Conservation (phyloP, 1,140 invertebrate species). For the Schlechtendalia chinensis region DNA sequence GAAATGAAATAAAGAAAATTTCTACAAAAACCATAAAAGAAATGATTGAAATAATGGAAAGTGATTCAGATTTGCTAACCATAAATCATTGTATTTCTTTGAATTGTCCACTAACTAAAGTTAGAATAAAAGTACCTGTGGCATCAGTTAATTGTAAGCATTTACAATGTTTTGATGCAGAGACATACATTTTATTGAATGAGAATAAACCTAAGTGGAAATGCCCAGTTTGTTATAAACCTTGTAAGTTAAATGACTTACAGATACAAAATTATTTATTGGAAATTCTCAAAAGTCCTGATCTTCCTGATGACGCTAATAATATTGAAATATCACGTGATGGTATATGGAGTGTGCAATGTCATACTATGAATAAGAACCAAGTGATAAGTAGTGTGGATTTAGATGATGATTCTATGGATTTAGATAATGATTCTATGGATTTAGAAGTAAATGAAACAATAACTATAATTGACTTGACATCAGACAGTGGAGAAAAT, state of each 20-base stretch:
- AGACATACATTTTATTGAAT: slow-evolving; percentile 95
- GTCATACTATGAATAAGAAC: too few species aligned
- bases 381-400: too few species aligned
- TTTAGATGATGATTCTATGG: too few species aligned
- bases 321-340: neutral
- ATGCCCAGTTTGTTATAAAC: slow-evolving; percentile 94
- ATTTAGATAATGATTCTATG: too few species aligned
- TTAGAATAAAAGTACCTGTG: slow-evolving; percentile 88
- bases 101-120: slow-evolving; percentile 87
- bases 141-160: slow-evolving; percentile 88
- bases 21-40: too few species aligned
- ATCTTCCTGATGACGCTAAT: neutral
- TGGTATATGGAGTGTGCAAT: slow-evolving; percentile 2
- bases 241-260: slow-evolving; percentile 32
- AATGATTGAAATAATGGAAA: neutral
- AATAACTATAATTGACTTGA: too few species aligned
- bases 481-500: too few species aligned
- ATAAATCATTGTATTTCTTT: slow-evolving; percentile 7
- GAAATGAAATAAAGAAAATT: too few species aligned
- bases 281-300: neutral
- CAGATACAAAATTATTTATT: slow-evolving; percentile 14
- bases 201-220: slow-evolving; percentile 97
- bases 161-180: slow-evolving; percentile 97
- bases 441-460: too few species aligned
- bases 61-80: neutral